Conservation (phyloP, 2,113 vertebrate genomes). For the Dicerorhinus sumatrensis region DNA sequence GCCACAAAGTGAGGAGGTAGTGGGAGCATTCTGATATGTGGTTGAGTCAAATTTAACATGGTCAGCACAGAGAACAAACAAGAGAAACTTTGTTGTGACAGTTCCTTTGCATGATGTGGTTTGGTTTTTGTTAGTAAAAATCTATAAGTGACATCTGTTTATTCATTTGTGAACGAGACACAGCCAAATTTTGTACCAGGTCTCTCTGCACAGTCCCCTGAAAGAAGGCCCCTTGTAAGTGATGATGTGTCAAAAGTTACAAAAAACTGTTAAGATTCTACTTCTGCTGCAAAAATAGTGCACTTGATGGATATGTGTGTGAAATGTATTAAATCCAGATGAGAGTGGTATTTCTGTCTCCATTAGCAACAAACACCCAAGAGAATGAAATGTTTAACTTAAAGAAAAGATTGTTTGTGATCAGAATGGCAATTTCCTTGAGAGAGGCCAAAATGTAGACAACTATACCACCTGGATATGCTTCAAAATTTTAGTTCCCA, state of each 20-base stretch:
- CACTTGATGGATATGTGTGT: slow-evolving; percentile 81
- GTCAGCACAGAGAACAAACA: slow-evolving; percentile 57
- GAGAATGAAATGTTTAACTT: slow-evolving; percentile 78
- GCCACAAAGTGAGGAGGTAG: neutral
- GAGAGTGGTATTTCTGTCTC: slow-evolving; percentile 86
- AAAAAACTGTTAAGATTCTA: slow-evolving; percentile 83
- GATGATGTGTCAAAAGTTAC: slow-evolving; percentile 87
- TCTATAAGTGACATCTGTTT: slow-evolving; percentile 81
- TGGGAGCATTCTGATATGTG: neutral
- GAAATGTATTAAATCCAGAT: slow-evolving; percentile 87
- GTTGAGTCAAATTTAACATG: slow-evolving; percentile 56
- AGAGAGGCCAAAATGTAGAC: slow-evolving; percentile 64
- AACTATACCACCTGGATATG: slow-evolving; percentile 55
- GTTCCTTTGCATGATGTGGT: slow-evolving; percentile 54
- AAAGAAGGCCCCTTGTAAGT: slow-evolving; percentile 80
- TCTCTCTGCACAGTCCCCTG: slow-evolving; percentile 64
- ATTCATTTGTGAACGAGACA: slow-evolving; percentile 82
- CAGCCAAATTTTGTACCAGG: slow-evolving; percentile 67
- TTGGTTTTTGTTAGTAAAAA: slow-evolving; percentile 76
- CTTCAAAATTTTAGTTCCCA: slow-evolving; percentile 53
- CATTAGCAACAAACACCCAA: slow-evolving; percentile 80
- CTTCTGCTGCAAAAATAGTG: slow-evolving; percentile 81
- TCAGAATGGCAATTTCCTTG: slow-evolving; percentile 83
- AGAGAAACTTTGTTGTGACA: slow-evolving; percentile 68
- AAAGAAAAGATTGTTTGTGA: slow-evolving; percentile 80